Evolutionary conservation across 2,888 invertebrate species (phyloP).

Genomic region (Steinernema hermaphroditum): DNA sequence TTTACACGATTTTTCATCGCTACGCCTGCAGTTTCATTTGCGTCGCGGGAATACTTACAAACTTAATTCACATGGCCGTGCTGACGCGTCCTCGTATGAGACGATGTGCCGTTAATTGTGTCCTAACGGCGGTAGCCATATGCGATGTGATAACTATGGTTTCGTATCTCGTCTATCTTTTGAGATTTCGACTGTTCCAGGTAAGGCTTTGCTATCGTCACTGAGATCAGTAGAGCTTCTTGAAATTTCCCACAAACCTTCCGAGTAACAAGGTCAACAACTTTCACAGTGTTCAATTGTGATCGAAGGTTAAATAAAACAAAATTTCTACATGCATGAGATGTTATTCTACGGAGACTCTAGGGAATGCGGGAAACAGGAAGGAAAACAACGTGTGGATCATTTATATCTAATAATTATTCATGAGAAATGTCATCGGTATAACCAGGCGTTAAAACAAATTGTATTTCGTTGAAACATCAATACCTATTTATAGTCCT

Average conservation of each 20-base stretch:
- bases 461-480: background rate
- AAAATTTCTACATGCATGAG: no score
- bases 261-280: no score
- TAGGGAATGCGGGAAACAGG: no score
- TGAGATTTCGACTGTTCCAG: slow-evolving; percentile 53
- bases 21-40: slow-evolving; percentile 56
- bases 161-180: slow-evolving; percentile 49
- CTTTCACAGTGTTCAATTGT: no score
- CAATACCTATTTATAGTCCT: slow-evolving; percentile 13
- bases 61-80: slow-evolving; percentile 53
- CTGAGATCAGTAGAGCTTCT: no score
- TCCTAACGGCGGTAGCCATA: slow-evolving; percentile 54
- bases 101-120: slow-evolving; percentile 56
- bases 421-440: no score
- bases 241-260: no score
- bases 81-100: slow-evolving; percentile 35
- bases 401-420: no score
- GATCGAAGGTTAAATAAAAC: no score
- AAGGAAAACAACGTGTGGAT: no score
- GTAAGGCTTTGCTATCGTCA: slow-evolving; percentile 36
- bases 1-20: slow-evolving; percentile 55
- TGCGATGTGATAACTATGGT: slow-evolving; percentile 58
- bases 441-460: no score
- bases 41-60: slow-evolving; percentile 51
- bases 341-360: no score